Evolutionary conservation across 2,797 vertebrate genomes (phyloP), one percentile per base, ranked within the genome.

Genomic region (Enteromius trimaculatus): DNA sequence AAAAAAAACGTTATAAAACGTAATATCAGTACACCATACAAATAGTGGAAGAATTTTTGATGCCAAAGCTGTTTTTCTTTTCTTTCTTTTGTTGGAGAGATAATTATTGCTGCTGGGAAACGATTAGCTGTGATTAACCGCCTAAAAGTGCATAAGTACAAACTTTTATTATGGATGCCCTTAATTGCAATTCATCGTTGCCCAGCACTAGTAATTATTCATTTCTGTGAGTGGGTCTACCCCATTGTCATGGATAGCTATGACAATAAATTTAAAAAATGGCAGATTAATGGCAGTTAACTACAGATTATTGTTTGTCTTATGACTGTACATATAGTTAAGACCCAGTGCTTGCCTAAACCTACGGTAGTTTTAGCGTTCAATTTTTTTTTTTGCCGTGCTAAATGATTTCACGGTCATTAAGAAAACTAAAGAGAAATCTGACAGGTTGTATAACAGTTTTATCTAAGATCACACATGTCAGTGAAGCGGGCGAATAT

Each of bases 401-500:
- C 17, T 72, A 14, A 75, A 55, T 31, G 26, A 29, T 37, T 55
- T 55, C 16, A 16, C 49, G 0, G 0, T 75, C 49, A 75, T n/a
- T n/a, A 16, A 34, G 29, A 75, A 14, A 6, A 13, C 10, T 34
- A 31, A 37, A n/a, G 11, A n/a, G 47, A 49, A 11, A 31, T 51
- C 68, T 71, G 29, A n/a, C 47, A 53, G 71, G 17, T 74, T 29
- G 26, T 6, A 62, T 29, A 39, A 26, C 14, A 26, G 7, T 9
- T 76, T 58, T 42, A 76, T n/a, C 39, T 47, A 34, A 44, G 39
- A 72, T 47, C 39, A 37, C 51, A 13, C 9, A 71, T 44, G 39
- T 42, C 53, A 31, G 19, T 79, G 74, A 79, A 88, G 90, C 75
- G 85, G 89, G 87, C 79, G 10, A 69, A 85, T 69, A 79, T 23